Evolutionary conservation across 2,888 invertebrate genomes (phyloP), one percentile per base, ranked within the genome.

Genomic region (Frankliniella intonsa): DNA sequence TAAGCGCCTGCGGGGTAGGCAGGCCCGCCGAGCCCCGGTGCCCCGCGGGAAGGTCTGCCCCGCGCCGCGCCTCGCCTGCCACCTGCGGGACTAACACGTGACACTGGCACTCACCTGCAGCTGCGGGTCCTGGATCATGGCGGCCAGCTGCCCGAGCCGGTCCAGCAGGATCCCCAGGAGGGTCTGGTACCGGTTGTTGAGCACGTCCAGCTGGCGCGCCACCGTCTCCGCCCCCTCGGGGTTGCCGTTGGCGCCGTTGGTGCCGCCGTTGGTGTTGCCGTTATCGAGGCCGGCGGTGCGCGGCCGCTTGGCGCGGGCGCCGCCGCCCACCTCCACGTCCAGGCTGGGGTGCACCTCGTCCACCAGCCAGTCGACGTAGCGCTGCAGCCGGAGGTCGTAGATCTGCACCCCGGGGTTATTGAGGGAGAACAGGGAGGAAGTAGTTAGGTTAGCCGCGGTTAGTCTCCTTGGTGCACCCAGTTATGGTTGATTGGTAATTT

Each of bases 301-400:
- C 79, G 88, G 85, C 83, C 84, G 84, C 86, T 83, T 87, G 86
- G 17, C n/a, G 69, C 89, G 83, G 90, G 69, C 69, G 25, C 22
- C 69, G 69, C 69, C 25, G 25, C 17, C 25, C 69, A 76, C 69
- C 69, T 76, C 69, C 69, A 25, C 92, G 89, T 95, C 95, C 87
- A 95, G 88, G 83, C 94, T 94, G 3, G 95, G 95, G 86, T 95
- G 95, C 81, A 93, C 91, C 86, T 95, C 95, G 86, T 93, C 93
- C 88, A 97, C 92, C 84, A 97, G 91, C 89, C 92, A 92, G 86
- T 95, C 95, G 84, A 93, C 91, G 90, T 94, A 97, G 84, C 94
- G 93, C 89, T 94, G 93, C 88, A 96, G 93, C 87, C 94, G 92
- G 87, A 94, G 93, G 88, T 95, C 94, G 91, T 95, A 95, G 88